Conservation (phyloP, 2,888 invertebrate genomes). For the Trimorus sp. region DNA sequence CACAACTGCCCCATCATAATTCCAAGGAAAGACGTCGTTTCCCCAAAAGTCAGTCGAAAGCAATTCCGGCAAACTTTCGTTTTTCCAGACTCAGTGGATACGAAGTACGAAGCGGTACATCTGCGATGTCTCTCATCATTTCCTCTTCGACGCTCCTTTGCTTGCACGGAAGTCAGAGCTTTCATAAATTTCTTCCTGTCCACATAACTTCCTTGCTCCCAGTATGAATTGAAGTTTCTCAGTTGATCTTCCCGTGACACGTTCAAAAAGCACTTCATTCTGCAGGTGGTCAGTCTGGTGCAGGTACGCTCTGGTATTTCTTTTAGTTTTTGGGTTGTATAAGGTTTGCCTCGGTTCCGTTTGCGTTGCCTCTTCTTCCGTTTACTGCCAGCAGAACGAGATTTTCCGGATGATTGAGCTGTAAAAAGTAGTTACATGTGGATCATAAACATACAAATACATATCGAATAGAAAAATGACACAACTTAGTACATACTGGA, state of each 20-base stretch:
- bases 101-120: slow-evolving; percentile 22
- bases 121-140: slow-evolving; percentile 6
- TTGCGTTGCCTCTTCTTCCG: slow-evolving; percentile 26
- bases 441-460: too few relatives aligned
- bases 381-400: slow-evolving; percentile 22
- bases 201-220: slow-evolving; percentile 28
- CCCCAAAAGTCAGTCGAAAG: slow-evolving; percentile 24
- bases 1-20: slow-evolving; percentile 21
- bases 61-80: slow-evolving; percentile 35
- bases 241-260: slow-evolving; percentile 34
- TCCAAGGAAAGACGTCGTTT: slow-evolving; percentile 22
- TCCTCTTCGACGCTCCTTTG: slow-evolving; percentile 31
- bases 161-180: slow-evolving; percentile 14
- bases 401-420: slow-evolving; percentile 19
- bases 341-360: slow-evolving; percentile 29
- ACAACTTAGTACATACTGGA: slow-evolving; percentile 28
- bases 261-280: slow-evolving; percentile 28
- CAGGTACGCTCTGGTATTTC: slow-evolving; percentile 14
- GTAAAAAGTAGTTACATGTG: too few relatives aligned
- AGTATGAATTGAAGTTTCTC: slow-evolving; percentile 27
- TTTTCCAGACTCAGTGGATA: slow-evolving; percentile 27
- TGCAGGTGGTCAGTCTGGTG: slow-evolving; percentile 21
- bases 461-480: too few relatives aligned
- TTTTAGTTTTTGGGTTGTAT: slow-evolving; percentile 21
- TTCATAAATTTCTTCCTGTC: slow-evolving; percentile 32